Evolutionary conservation across 2,797 vertebrate genomes (phyloP), one percentile per base, ranked within the genome.

Genomic region (Paguma larvata): DNA sequence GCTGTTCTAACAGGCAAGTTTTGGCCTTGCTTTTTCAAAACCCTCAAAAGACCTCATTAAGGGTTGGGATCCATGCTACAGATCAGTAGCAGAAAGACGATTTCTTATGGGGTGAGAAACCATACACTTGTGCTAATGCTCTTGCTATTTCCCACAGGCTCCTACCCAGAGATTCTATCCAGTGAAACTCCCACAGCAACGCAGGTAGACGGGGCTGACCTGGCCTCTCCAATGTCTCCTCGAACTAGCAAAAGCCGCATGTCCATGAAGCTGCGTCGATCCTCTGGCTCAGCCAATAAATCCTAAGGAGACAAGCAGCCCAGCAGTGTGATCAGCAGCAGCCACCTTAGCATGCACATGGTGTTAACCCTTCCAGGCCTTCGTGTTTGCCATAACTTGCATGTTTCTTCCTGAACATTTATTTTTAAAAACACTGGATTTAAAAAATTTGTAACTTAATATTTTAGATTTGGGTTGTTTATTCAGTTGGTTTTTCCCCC

Each of bases 241-340:
- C 99, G 99, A 98, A 99, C 99, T 99, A 99, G 99, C 99, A 99
- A 99, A 99, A 99, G 99, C 98, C 99, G 99, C 98, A 99, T 99
- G 99, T 99, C 99, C 98, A 99, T 99, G 99, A 99, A 99, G 98
- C 99, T 99, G 97, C 99, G 99, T 25, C 99, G 99, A 96, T 99
- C 99, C 83, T 99, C 99, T 1, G 99, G 99, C 98, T 99, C 99
- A 0, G 99, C 99, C 98, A 99, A 99, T 98, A 99, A 99, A 98
- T 99, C 99, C 98, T 99, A 94, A 99, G 97, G 59, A 95, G 78
- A 96, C 44, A 16, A 87, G 93, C 96, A 96, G 96, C 96, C 96
- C 95, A 92, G 95, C 98, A 96, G 96, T 83, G 96, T 83, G 0
- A 56, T 9, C 67, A 94, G 85, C 96, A 56, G 96, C 96, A 95